A percentile compares a stretch with the other conserved stretches of the same genome.
Evolutionary conservation across 2,113 vertebrate species (phyloP).

Genomic region (Cygnus buccinator): DNA sequence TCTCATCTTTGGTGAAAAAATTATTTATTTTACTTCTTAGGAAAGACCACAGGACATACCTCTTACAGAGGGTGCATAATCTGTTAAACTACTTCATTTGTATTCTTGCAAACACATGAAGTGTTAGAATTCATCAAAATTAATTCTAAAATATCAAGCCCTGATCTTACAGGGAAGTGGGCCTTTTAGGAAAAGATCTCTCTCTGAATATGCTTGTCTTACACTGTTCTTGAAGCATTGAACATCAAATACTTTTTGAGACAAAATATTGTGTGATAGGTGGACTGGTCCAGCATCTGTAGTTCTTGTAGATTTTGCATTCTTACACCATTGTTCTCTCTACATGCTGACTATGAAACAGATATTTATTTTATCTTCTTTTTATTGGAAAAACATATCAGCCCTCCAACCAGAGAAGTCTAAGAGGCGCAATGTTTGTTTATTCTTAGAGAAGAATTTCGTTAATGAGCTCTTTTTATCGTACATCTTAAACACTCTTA

Average conservation of each 20-base stretch:
- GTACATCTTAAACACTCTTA: neutral
- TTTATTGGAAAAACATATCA: slow-evolving; percentile 15
- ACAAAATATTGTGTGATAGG: neutral
- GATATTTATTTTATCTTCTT: neutral
- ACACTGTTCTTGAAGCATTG: neutral
- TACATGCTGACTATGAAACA: slow-evolving; percentile 33
- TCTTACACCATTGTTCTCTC: neutral
- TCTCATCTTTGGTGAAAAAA: neutral
- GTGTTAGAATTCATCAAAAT: neutral
- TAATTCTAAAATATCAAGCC: neutral
- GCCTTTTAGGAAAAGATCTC: neutral
- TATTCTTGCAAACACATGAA: neutral
- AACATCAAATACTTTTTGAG: neutral
- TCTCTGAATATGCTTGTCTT: neutral
- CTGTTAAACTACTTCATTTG: neutral
- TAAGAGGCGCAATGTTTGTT: neutral
- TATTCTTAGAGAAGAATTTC: slow-evolving; percentile 7
- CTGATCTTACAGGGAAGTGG: neutral
- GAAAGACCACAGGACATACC: neutral
- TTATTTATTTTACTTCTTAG: neutral
- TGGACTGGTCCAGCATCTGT: neutral
- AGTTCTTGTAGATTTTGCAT: neutral
- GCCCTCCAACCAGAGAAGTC: neutral
- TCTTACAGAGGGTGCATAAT: neutral
- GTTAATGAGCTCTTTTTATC: neutral